Conservation (phyloP, 2,113 vertebrate genomes). For the Clupea harengus region DNA sequence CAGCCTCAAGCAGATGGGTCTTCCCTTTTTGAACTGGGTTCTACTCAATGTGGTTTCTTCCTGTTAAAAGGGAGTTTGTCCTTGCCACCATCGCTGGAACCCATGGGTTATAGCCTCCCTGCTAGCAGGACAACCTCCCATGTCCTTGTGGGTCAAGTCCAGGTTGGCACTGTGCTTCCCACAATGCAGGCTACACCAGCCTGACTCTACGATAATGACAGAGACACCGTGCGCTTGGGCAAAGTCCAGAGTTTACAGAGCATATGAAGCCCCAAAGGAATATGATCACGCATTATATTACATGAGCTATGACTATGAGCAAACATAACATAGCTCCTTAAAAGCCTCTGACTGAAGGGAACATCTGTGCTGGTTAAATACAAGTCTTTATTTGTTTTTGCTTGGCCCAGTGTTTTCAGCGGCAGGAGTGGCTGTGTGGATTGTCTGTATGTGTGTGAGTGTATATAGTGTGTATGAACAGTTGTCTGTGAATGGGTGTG, state of each 20-base stretch:
- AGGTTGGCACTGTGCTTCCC: not conserved
- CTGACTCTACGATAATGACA: no score
- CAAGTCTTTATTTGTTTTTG: not conserved
- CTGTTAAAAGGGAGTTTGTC: no score
- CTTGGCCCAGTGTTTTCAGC: not conserved
- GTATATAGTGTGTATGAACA: conserved; percentile 20
- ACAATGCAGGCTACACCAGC: not conserved
- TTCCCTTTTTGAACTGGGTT: no score
- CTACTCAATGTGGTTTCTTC: no score
- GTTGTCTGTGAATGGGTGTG: not conserved
- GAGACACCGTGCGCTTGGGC: no score
- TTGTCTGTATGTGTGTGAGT: not conserved
- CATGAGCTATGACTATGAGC: not conserved
- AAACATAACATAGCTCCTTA: not conserved
- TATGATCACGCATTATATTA: not conserved
- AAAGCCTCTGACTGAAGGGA: not conserved
- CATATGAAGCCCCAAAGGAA: no score
- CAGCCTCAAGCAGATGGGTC: no score
- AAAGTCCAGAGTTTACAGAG: no score
- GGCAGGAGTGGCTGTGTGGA: not conserved
- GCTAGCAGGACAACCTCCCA: no score
- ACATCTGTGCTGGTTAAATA: not conserved
- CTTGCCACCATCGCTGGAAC: no score
- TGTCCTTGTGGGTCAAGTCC: not conserved
- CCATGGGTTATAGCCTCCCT: no score